Evolutionary conservation across 37 sponge, comb jelly and placozoan species (phyloP).

Genomic region (Ianthella basta): DNA sequence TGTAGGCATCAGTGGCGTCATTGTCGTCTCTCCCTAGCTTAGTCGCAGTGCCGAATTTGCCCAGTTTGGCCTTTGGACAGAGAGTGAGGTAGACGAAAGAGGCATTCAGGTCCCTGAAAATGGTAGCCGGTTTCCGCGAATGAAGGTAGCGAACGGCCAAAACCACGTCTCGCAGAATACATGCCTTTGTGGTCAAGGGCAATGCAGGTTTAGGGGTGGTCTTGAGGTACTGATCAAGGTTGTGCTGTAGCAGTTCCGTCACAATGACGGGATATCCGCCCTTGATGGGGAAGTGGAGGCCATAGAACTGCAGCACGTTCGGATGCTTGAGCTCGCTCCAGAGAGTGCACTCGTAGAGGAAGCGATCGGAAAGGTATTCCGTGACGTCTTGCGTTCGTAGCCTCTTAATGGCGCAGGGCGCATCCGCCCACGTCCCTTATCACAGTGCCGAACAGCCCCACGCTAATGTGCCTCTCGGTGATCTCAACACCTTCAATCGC

Average conservation of each 20-base stretch:
- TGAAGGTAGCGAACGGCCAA: slow-evolving; percentile 39
- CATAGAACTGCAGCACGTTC: slow-evolving; percentile 12
- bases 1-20: background rate
- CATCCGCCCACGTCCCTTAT: background rate
- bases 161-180: slow-evolving; percentile 39
- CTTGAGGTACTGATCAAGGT: background rate
- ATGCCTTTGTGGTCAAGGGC: slow-evolving; percentile 9
- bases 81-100: slow-evolving; percentile 32
- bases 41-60: slow-evolving; percentile 29
- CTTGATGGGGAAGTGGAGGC: background rate
- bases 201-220: background rate
- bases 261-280: background rate
- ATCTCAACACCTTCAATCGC: slow-evolving; percentile 5
- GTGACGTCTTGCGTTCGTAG: background rate
- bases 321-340: slow-evolving; percentile 30
- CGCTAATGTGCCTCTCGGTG: background rate
- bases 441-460: background rate
- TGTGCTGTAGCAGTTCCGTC: background rate
- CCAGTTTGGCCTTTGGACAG: slow-evolving; percentile 29
- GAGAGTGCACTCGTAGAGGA: slow-evolving; percentile 9
- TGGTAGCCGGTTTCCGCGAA: slow-evolving; percentile 9
- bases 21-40: background rate
- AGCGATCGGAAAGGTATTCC: slow-evolving; percentile 22
- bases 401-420: slow-evolving; percentile 17
- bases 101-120: slow-evolving; percentile 40